A percentile compares a stretch with the other conserved stretches of the same genome.
phyloP scores from a whole-genome alignment of 1,140 invertebrate genomes.

The Hesperophylax magnus region DNA sequence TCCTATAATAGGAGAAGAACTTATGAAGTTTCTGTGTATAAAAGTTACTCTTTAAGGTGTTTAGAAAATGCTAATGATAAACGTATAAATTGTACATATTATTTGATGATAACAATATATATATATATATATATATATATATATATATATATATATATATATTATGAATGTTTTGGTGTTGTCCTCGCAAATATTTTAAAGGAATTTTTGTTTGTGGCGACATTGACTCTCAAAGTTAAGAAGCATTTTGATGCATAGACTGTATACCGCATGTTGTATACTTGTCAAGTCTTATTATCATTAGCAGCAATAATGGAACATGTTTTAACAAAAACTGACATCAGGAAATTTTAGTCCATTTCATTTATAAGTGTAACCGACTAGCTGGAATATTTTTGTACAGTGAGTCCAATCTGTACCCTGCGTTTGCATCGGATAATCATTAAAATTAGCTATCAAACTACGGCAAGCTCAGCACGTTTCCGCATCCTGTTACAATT shows the following conservation, averaged over 20 bases:
- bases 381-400: too few relatives aligned
- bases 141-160: too few relatives aligned
- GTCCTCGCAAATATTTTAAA: constrained; percentile 25
- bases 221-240: constrained; percentile 9
- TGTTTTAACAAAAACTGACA: background rate
- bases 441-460: too few relatives aligned
- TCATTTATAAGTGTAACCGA: too few relatives aligned
- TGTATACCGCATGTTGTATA: constrained; percentile 30
- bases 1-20: constrained; percentile 32
- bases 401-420: too few relatives aligned
- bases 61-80: constrained; percentile 37
- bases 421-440: too few relatives aligned
- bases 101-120: constrained; percentile 11
- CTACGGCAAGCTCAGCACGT: too few relatives aligned
- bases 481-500: too few relatives aligned
- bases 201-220: constrained; percentile 6
- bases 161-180: constrained; percentile 41
- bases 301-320: constrained; percentile 35
- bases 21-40: constrained; percentile 38
- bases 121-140: too few relatives aligned
- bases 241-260: background rate
- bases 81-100: constrained; percentile 34
- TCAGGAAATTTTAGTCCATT: too few relatives aligned
- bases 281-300: constrained; percentile 14
- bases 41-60: constrained; percentile 32